A percentile compares a stretch with the other conserved stretches of the same genome.
These are phyloP conservation scores for Choloepus didactylus DNA, from an alignment of 2,797 vertebrate species.

Conservation along the genomic window DNA sequence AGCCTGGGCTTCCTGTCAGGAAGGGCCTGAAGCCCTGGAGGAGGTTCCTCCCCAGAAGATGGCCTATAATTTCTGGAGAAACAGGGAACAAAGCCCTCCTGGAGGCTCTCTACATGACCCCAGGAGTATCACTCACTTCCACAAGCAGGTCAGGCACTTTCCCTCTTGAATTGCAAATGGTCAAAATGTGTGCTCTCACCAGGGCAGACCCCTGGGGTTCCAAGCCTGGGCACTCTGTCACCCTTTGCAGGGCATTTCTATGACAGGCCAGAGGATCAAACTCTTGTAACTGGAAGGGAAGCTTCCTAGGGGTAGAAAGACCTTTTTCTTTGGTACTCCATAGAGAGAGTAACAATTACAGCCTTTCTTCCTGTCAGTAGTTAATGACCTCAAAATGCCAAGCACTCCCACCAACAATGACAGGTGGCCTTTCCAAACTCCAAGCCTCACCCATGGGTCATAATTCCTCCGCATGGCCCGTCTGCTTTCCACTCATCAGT, in stretches of 20 bases:
- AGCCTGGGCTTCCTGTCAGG: not conserved
- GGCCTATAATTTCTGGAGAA: not conserved
- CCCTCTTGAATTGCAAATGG: not conserved
- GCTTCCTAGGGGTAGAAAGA: not conserved
- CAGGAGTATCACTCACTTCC: not conserved
- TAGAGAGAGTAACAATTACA: not conserved
- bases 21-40: not conserved
- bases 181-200: not conserved
- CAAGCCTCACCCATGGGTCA: not conserved
- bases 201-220: not conserved
- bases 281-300: not conserved
- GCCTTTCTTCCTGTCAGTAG: not conserved
- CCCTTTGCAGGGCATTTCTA: not conserved
- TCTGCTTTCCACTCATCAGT: not conserved
- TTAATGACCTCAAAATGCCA: not conserved
- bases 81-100: not conserved
- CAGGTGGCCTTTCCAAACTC: not conserved
- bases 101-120: not conserved
- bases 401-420: accelerated
- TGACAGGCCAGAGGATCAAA: not conserved
- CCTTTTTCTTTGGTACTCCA: not conserved
- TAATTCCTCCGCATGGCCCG: not conserved
- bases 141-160: not conserved
- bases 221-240: not conserved
- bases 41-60: not conserved